phyloP scores from a whole-genome alignment of 2,113 vertebrate species.

The Acrocephalus arundinaceus region DNA sequence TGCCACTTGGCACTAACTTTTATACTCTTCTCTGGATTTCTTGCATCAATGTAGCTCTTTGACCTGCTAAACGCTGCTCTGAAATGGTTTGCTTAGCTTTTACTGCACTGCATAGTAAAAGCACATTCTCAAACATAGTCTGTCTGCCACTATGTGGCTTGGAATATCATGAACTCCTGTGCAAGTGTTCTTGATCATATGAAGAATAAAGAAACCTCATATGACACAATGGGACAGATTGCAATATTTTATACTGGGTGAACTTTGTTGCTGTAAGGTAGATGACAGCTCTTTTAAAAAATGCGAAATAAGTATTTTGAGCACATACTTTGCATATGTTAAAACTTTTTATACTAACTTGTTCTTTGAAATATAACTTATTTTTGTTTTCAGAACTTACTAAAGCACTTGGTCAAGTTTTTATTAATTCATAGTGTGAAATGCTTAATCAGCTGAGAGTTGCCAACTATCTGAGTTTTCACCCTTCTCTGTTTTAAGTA shows the following conservation, averaged over 20 bases:
- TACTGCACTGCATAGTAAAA: constrained; percentile 48
- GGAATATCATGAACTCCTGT: constrained; percentile 48
- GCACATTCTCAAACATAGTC: constrained; percentile 53
- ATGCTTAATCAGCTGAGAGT: constrained; percentile 27
- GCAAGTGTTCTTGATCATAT: constrained; percentile 54
- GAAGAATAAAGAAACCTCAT: background rate
- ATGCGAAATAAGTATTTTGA: constrained; percentile 46
- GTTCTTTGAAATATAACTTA: constrained; percentile 58
- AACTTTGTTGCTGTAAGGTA: constrained; percentile 60
- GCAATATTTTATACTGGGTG: constrained; percentile 53
- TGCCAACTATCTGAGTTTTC: constrained; percentile 19
- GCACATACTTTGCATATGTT: constrained; percentile 51
- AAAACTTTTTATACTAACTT: constrained; percentile 63
- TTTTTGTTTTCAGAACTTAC: constrained; percentile 50
- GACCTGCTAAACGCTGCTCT: constrained; percentile 35
- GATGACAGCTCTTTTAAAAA: constrained; percentile 55
- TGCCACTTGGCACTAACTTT: constrained; percentile 51
- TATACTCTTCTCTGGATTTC: constrained; percentile 38
- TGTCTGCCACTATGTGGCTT: constrained; percentile 60
- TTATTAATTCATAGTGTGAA: background rate
- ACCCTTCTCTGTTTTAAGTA: background rate
- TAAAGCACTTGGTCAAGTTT: constrained; percentile 23
- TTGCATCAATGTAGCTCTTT: background rate
- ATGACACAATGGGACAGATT: constrained; percentile 22
- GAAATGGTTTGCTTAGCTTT: constrained; percentile 56